Conservation (phyloP, 2,797 vertebrate genomes). For the Ispidina picta region DNA sequence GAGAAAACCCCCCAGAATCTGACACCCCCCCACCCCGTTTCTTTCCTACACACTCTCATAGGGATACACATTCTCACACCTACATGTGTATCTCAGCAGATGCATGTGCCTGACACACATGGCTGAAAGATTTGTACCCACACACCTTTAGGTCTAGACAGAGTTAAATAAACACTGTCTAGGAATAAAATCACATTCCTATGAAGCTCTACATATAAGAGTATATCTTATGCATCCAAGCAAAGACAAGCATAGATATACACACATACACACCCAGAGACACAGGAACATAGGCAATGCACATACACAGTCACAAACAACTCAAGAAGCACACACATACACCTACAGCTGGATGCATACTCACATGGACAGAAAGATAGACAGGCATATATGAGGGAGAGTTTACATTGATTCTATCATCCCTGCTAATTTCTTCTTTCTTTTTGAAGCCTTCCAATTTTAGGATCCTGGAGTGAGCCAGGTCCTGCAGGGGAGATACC, state of each 20-base stretch:
- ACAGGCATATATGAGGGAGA: not conserved
- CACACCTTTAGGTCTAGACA: not conserved
- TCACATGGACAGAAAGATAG: slow-evolving; percentile 23
- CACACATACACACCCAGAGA: not conserved
- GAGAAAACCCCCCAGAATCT: not conserved
- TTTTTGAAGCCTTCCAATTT: not conserved
- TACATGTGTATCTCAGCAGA: not conserved
- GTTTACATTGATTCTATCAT: not conserved
- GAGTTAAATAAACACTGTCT: not conserved
- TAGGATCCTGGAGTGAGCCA: not conserved
- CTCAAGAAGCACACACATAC: not conserved
- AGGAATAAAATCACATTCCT: not conserved
- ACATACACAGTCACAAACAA: not conserved
- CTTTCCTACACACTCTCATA: not conserved
- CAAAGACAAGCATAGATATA: not conserved
- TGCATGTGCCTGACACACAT: not conserved
- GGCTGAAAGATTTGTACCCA: fast-evolving
- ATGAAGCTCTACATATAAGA: not conserved
- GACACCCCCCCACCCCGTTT: fast-evolving
- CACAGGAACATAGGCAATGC: not conserved
- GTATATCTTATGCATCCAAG: not conserved
- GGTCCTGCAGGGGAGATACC: not conserved
- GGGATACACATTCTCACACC: not conserved
- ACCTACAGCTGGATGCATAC: not conserved
- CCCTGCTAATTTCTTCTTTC: not conserved